These are phyloP conservation scores for Semaprochilodus insignis DNA, from an alignment of 2,797 vertebrate genomes.

Conservation along the genomic window DNA sequence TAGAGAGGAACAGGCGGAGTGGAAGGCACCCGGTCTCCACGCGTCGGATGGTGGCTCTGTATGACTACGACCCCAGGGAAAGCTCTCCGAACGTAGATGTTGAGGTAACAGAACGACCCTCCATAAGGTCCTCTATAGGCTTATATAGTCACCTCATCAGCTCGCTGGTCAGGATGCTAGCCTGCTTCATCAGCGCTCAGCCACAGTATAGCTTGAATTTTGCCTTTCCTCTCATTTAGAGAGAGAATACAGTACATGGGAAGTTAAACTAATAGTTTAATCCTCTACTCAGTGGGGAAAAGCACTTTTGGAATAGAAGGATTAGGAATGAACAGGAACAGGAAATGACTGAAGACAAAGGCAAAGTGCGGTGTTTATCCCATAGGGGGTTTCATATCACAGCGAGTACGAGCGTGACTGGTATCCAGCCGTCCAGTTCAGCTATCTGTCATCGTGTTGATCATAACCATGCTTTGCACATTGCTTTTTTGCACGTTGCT, in stretches of 20 bases:
- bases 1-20: slow-evolving; percentile 90
- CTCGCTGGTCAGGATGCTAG: slow-evolving; percentile 24
- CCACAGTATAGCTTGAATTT: too few species aligned
- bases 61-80: slow-evolving; percentile 95
- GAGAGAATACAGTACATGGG: too few species aligned
- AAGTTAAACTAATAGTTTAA: too few species aligned
- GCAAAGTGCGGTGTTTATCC: neutral
- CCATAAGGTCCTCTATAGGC: slow-evolving; percentile 2
- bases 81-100: slow-evolving; percentile 98
- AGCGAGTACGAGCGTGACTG: neutral
- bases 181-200: neutral
- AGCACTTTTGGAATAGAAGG: too few species aligned
- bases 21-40: slow-evolving; percentile 81
- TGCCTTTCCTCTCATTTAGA: too few species aligned
- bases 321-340: too few species aligned
- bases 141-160: neutral
- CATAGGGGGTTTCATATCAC: neutral
- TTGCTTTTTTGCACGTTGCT: slow-evolving; percentile 28
- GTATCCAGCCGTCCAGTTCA: slow-evolving; percentile 11
- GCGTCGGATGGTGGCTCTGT: slow-evolving; percentile 93
- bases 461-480: slow-evolving; percentile 14
- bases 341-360: too few species aligned
- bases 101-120: slow-evolving; percentile 81
- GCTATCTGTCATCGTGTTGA: slow-evolving; percentile 13
- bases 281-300: too few species aligned